Base-by-base conservation (phyloP, 2,797 vertebrate species). In the Pipistrellus kuhlii region DNA sequence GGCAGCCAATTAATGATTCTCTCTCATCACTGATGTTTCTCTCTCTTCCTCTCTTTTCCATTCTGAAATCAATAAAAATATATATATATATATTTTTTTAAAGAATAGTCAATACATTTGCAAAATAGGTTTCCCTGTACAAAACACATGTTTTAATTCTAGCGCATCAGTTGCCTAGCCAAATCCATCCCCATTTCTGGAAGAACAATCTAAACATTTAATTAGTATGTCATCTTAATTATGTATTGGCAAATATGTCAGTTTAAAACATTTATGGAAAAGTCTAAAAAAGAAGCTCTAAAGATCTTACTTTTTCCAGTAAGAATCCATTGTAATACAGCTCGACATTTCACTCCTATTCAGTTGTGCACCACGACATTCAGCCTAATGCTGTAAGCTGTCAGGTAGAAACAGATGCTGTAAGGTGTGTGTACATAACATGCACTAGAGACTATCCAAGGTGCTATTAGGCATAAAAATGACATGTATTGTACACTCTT, bases 191-290 rank as follows among this genome's bases (percentile, higher is more conserved):
- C 10, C 8, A 80, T 62, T 95, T 90, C 75, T 90, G 55, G 51
- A 94, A 95, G 82, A 96, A 82, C 53, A 92, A 93, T 32, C 75
- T 76, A 66, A 90, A 93, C 14, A 94, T 93, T 88, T 89, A 89
- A 85, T 92, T 91, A 81, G 4, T 72, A 62, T 73, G 32, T 35
- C 66, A 88, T 77, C 32, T 55, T 94, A 90, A 93, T 59, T 93
- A 78, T 46, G 59, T 77, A 80, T 32, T 94, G 59, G 81, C 53
- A 81, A 93, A 85, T 75, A 84, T 27, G 4, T 81, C 32, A 71
- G 44, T 80, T 87, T 95, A 89, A 90, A 90, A 78, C 85, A 46
- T 78, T 94, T 85, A 90, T 35, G 18, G 18, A 68, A 91, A 91
- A 69, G 41, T 62, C 80, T 89, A 69, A 48, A 78, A 84, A 97